These are phyloP conservation scores for Calonectris borealis DNA, from an alignment of 2,113 vertebrate genomes.

Conservation along the genomic window DNA sequence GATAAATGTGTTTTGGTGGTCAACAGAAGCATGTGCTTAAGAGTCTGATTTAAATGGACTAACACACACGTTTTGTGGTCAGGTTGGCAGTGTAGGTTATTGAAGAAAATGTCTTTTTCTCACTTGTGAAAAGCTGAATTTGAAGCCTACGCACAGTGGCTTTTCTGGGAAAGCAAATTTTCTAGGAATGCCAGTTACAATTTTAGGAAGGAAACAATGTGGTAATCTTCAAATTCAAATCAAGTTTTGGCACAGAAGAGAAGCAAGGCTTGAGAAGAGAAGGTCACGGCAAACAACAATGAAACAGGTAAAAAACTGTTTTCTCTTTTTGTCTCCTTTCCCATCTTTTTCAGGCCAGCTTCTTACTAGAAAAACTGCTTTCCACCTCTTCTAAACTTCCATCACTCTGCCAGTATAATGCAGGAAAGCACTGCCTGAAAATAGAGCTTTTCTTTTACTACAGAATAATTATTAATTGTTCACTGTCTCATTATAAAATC, in stretches of 20 bases:
- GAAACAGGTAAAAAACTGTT: constrained; percentile 14
- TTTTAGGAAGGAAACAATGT: constrained; percentile 56
- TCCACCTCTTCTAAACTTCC: not conserved
- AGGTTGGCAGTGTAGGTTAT: not conserved
- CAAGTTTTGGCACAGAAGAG: not conserved
- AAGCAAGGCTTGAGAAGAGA: constrained; percentile 2
- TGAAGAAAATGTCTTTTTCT: constrained; percentile 40
- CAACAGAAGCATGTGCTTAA: not conserved
- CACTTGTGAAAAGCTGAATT: constrained; percentile 2
- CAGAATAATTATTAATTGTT: not conserved
- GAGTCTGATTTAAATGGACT: not conserved
- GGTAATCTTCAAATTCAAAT: constrained; percentile 35
- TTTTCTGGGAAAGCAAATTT: constrained; percentile 59
- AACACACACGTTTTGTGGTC: not conserved
- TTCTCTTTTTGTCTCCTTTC: not conserved
- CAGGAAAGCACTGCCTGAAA: constrained; percentile 28
- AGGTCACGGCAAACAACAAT: not conserved
- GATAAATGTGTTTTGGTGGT: not conserved
- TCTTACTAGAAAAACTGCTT: constrained; percentile 23
- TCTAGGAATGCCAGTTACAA: constrained; percentile 50
- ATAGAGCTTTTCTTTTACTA: not conserved
- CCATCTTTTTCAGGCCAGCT: not conserved
- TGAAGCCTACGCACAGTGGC: not conserved
- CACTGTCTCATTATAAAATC: not conserved
- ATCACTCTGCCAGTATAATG: not conserved